Evolutionary conservation across 2,113 vertebrate species (phyloP).

Genomic region (Cisticola juncidis): DNA sequence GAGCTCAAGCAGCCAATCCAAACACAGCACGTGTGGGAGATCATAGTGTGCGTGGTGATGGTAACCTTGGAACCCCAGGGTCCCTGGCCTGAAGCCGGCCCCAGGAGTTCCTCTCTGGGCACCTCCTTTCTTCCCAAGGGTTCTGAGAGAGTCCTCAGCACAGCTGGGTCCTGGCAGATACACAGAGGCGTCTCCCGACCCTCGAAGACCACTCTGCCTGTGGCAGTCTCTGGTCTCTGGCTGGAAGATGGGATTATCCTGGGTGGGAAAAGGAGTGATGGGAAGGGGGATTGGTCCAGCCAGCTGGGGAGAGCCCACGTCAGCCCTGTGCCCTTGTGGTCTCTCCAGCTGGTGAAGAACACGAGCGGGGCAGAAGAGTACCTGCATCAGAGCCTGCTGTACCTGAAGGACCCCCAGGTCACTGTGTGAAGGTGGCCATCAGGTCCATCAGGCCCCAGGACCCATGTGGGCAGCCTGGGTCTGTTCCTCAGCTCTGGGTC

Average conservation of each 20-base stretch:
- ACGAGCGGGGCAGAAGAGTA: not conserved
- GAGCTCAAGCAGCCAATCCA: too few relatives aligned
- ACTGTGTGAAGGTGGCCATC: not conserved
- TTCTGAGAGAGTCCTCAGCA: not conserved
- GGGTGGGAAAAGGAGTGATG: not conserved
- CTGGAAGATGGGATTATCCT: not conserved
- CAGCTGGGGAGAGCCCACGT: not conserved
- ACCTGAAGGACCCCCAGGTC: not conserved
- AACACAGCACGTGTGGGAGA: too few relatives aligned
- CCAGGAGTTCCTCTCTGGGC: too few relatives aligned
- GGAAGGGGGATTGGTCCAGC: not conserved
- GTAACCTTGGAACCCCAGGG: too few relatives aligned
- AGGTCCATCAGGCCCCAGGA: too few relatives aligned
- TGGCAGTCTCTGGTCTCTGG: not conserved
- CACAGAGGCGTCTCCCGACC: not conserved
- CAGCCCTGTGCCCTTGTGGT: not conserved
- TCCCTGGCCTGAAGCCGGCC: too few relatives aligned
- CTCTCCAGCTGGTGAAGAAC: not conserved
- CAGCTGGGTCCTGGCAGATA: not conserved
- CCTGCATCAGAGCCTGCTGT: not conserved
- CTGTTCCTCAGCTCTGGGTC: not conserved
- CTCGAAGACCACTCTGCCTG: not conserved
- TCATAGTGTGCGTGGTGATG: too few relatives aligned
- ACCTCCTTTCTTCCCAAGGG: too few relatives aligned
- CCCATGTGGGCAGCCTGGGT: not conserved